phyloP scores from a whole-genome alignment of 2,113 vertebrate species.

The Sterrhoptilus dennistouni region DNA sequence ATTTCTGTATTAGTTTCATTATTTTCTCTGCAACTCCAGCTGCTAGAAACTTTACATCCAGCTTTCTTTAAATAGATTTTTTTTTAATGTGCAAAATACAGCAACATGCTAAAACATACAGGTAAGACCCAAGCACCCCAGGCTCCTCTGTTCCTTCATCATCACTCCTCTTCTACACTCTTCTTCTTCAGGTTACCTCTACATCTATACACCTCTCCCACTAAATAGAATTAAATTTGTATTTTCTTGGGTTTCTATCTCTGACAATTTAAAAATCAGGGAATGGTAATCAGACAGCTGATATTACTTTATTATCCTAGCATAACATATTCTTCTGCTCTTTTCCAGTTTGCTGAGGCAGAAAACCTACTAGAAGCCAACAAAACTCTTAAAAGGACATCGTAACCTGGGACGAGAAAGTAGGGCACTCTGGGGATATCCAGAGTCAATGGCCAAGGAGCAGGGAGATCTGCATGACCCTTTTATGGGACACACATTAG shows the following conservation, averaged over 20 bases:
- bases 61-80: not conserved
- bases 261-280: not conserved
- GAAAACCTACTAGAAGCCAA: not conserved
- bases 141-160: not conserved
- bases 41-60: not conserved
- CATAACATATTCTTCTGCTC: not conserved
- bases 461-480: not conserved
- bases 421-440: not conserved
- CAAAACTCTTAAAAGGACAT: not conserved
- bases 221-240: not conserved
- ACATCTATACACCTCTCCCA: not conserved
- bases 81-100: not conserved
- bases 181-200: not conserved
- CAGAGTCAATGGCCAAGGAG: not conserved
- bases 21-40: not conserved
- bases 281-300: not conserved
- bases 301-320: not conserved
- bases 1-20: not conserved
- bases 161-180: not conserved
- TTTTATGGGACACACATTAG: not conserved
- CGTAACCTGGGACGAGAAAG: fast-evolving
- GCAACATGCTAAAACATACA: not conserved
- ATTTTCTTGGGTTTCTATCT: not conserved
- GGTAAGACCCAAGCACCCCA: not conserved
- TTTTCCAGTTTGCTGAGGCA: not conserved